phyloP scores from a whole-genome alignment of 1,140 invertebrate species.

The Eciton burchellii region DNA sequence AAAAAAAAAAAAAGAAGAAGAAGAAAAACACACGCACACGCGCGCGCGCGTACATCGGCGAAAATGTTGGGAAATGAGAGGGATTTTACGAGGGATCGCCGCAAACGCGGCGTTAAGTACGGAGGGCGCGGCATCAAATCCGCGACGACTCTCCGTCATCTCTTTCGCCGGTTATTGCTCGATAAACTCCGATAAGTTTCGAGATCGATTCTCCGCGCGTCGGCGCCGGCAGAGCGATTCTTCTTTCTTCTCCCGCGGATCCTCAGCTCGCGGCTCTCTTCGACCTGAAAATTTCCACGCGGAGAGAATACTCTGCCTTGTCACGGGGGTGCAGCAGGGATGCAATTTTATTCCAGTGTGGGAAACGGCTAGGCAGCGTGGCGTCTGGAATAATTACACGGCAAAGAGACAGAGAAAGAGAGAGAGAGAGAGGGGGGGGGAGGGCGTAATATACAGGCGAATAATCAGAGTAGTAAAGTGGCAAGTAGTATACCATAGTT shows the following conservation, averaged over 20 bases:
- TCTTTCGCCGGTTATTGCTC: constrained; percentile 69
- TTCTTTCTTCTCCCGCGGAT: constrained; percentile 19
- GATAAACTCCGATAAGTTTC: constrained; percentile 74
- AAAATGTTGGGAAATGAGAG: constrained; percentile 36
- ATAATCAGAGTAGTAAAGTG: constrained; percentile 2
- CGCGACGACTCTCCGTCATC: constrained; percentile 64
- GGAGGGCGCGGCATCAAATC: constrained; percentile 29
- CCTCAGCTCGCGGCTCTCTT: neutral
- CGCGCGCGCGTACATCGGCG: too few relatives aligned
- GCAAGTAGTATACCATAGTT: neutral
- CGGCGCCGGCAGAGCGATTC: constrained; percentile 46
- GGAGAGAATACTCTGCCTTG: neutral
- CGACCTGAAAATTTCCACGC: neutral
- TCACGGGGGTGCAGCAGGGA: neutral
- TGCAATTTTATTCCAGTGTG: constrained; percentile 9
- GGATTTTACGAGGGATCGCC: constrained; percentile 61
- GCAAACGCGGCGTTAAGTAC: constrained; percentile 46
- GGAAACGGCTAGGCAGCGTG: neutral
- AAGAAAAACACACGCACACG: too few relatives aligned
- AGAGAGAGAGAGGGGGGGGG: too few relatives aligned
- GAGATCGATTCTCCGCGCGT: constrained; percentile 72
- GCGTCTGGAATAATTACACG: constrained; percentile 10
- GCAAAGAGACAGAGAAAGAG: too few relatives aligned
- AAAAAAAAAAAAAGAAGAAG: too few relatives aligned
- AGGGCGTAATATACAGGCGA: neutral